Conservation (phyloP, 2,888 invertebrate species). For the Aphodius sticticus region DNA sequence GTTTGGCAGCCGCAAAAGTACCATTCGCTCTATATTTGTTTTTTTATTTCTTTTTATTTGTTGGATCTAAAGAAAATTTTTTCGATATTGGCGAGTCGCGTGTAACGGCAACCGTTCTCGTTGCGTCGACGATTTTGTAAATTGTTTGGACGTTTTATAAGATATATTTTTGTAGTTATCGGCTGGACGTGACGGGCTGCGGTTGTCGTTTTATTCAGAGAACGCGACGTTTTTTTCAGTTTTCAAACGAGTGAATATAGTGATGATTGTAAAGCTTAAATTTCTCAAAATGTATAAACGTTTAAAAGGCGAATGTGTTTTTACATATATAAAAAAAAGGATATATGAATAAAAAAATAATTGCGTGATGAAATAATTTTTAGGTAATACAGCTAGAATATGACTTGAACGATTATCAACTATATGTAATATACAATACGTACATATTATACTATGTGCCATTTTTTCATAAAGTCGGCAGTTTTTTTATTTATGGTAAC, state of each 20-base stretch:
- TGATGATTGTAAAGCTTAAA: conserved; percentile 57
- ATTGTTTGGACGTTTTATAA: conserved; percentile 55
- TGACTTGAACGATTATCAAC: conserved; percentile 60
- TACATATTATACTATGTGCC: conserved; percentile 64
- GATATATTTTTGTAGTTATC: conserved; percentile 59
- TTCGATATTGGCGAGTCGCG: conserved; percentile 31
- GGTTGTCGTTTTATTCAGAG: neutral
- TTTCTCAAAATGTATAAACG: conserved; percentile 56
- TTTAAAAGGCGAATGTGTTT: conserved; percentile 59
- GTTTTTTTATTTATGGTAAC: neutral
- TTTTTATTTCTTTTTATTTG: conserved; percentile 35
- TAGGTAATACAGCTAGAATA: conserved; percentile 60
- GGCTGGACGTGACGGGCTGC: conserved; percentile 25
- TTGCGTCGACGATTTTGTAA: conserved; percentile 51
- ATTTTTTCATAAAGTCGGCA: conserved; percentile 52
- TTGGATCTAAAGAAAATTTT: conserved; percentile 15
- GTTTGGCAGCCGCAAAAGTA: conserved; percentile 36
- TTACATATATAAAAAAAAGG: conserved; percentile 57
- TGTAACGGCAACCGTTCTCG: conserved; percentile 44
- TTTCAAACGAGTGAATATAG: conserved; percentile 51
- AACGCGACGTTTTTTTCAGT: conserved; percentile 19
- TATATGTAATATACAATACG: conserved; percentile 63
- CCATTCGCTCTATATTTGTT: conserved; percentile 24
- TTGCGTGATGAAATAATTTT: conserved; percentile 58
- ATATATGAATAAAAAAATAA: conserved; percentile 57